phyloP scores from a whole-genome alignment of 1,140 invertebrate species.

The Leptinotarsa defecta region DNA sequence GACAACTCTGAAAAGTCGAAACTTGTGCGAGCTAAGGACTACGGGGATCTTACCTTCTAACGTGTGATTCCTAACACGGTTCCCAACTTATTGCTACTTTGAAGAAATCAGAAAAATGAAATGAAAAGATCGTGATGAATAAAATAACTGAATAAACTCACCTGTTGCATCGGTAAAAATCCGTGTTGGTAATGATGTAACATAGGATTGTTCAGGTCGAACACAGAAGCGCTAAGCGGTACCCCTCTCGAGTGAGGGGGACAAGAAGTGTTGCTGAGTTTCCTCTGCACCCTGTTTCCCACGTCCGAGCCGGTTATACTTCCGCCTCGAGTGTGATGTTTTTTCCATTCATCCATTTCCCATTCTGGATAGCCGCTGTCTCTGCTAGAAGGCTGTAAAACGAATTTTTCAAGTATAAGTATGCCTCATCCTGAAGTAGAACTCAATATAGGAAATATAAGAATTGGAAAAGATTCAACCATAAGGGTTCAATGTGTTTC shows the following conservation, averaged over 20 bases:
- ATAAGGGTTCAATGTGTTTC: too few species aligned
- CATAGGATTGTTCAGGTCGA: conserved; percentile 59
- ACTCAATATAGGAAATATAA: too few species aligned
- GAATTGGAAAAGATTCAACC: too few species aligned
- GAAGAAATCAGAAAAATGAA: too few species aligned
- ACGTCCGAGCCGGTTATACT: conserved; percentile 58
- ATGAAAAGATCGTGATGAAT: too few species aligned
- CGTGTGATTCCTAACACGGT: too few species aligned
- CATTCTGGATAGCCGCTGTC: conserved; percentile 58
- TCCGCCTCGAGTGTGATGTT: conserved; percentile 56
- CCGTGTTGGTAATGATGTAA: conserved; percentile 50
- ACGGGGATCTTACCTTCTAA: too few species aligned
- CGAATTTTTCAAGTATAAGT: not conserved
- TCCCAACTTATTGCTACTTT: too few species aligned
- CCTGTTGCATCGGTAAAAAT: conserved; percentile 57
- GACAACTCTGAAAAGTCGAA: too few species aligned
- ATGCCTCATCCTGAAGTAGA: too few species aligned
- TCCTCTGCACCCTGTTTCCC: conserved; percentile 42
- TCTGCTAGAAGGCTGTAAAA: conserved; percentile 51
- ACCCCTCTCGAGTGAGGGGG: conserved; percentile 39
- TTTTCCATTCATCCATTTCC: conserved; percentile 53
- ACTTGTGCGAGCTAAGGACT: too few species aligned
- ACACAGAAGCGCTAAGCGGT: conserved; percentile 60
- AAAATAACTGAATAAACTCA: conserved; percentile 32
- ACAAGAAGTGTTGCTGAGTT: conserved; percentile 51